Base-by-base conservation (phyloP, 2,888 invertebrate species). In the Metallyticus violacea region DNA sequence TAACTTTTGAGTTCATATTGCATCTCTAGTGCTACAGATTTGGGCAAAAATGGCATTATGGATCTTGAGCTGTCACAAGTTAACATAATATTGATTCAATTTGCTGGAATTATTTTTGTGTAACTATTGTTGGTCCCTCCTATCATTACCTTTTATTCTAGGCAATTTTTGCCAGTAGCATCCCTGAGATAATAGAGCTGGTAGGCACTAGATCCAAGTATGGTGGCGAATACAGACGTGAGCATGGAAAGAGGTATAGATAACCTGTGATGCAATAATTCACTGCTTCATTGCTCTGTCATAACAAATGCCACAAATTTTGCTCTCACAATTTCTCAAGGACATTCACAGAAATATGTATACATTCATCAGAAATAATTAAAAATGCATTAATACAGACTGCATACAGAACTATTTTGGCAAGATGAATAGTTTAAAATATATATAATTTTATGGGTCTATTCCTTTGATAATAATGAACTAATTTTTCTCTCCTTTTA, bases 161-260 rank as follows among this genome's bases (percentile, higher is more conserved):
- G 98, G 99, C 99, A 94, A 98, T 99, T 96, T 99, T 99, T 97
- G 99, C 99, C 95, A 98, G 98, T 96, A 98, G 98, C 96, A 98
- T 99, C 94, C 99, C 99, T 93, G 99, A 99, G 96, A 99, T 99
- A 94, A 98, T 98, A 94, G 99, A 99, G 95, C 97, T 99, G 94
- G 97, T 99, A 95, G 98, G 99, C 94, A 97, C 97, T 95, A 97
- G 99, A 94, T 98, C 98, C 95, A 99, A 99, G 95, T 99, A 99
- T 96, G 97, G 98, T 94, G 99, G 99, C 93, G 97, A 98, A 94
- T 99, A 98, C 95, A 99, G 98, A 95, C 97, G 98, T 94, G 99
- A 99, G 95, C 97, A 98, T 93, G 99, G 99, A 95, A 98, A 99
- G 96, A 98, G 98, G 98, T 77, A 93, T 91, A 87, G 83, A 76